Conservation (phyloP, 2,888 invertebrate species). For the Pseudococcus jackbeardsleyi region DNA sequence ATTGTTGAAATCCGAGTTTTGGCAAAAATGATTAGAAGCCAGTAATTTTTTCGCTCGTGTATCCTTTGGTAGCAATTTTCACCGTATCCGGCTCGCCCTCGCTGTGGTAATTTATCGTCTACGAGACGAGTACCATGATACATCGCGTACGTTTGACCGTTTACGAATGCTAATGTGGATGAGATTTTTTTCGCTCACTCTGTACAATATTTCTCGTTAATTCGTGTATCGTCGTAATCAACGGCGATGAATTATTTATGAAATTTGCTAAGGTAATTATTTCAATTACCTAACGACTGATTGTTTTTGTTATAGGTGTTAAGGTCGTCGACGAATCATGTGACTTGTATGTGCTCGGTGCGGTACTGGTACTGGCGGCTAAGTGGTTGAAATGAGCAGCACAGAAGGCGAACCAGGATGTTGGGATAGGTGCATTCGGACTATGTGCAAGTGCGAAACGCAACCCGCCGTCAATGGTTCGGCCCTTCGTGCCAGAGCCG, state of each 20-base stretch:
- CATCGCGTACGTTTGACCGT: background rate
- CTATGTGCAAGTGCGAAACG: slow-evolving; percentile 64
- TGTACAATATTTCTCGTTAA: slow-evolving; percentile 49
- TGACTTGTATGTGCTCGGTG: slow-evolving; percentile 32
- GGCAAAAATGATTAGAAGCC: too few species aligned
- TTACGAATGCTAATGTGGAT: slow-evolving; percentile 15
- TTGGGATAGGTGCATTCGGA: slow-evolving; percentile 65
- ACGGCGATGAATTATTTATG: slow-evolving; percentile 51
- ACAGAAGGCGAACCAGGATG: slow-evolving; percentile 63
- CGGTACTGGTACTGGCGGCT: slow-evolving; percentile 7
- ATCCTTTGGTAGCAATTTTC: slow-evolving; percentile 15
- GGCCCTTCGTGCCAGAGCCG: slow-evolving; percentile 59
- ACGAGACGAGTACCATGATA: background rate
- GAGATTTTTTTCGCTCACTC: slow-evolving; percentile 14
- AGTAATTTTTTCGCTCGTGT: background rate
- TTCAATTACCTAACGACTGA: slow-evolving; percentile 39
- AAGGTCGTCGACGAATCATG: slow-evolving; percentile 22
- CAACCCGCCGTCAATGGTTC: slow-evolving; percentile 57
- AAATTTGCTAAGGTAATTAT: slow-evolving; percentile 60
- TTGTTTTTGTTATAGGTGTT: slow-evolving; percentile 55
- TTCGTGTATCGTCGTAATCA: slow-evolving; percentile 39
- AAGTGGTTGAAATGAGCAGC: slow-evolving; percentile 61
- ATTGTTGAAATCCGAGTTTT: too few species aligned
- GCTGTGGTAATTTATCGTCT: background rate
- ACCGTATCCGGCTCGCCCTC: background rate